phyloP scores from a whole-genome alignment of 2,113 vertebrate species.

The Rhineura floridana region DNA sequence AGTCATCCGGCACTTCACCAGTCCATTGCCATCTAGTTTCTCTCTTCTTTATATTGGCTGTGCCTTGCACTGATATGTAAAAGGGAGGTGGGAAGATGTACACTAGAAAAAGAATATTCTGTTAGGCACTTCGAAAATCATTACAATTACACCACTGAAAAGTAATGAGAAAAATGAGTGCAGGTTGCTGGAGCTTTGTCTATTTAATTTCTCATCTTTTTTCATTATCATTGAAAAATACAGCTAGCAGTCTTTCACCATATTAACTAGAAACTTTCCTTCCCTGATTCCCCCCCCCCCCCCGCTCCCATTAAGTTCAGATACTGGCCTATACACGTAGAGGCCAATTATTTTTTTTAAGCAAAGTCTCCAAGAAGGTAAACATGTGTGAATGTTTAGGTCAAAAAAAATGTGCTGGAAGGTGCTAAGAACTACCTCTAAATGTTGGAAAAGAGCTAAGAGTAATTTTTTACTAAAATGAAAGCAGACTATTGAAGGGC shows the following conservation, averaged over 20 bases:
- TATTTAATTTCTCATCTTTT: slow-evolving; percentile 10
- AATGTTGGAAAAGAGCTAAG: slow-evolving; percentile 46
- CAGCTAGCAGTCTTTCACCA: background rate
- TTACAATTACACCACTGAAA: background rate
- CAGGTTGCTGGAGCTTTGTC: background rate
- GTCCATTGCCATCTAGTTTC: no score
- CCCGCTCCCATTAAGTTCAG: slow-evolving; percentile 6
- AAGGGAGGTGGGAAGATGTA: background rate
- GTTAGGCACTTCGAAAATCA: no score
- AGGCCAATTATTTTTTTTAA: slow-evolving; percentile 49
- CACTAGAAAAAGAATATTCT: background rate
- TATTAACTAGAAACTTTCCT: slow-evolving; percentile 43
- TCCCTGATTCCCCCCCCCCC: background rate
- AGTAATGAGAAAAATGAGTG: background rate
- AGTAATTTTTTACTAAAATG: slow-evolving; percentile 57
- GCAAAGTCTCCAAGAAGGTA: slow-evolving; percentile 53
- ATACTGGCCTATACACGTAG: slow-evolving; percentile 50
- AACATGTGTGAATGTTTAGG: slow-evolving; percentile 50
- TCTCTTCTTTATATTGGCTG: background rate
- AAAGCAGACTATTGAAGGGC: slow-evolving; percentile 45
- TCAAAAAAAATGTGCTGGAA: slow-evolving; percentile 53
- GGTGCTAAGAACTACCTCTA: slow-evolving; percentile 55
- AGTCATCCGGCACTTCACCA: no score
- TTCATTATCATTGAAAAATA: background rate
- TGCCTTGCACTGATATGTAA: background rate